phyloP scores from a whole-genome alignment of 2,113 vertebrate genomes.

The Nibea albiflora region DNA sequence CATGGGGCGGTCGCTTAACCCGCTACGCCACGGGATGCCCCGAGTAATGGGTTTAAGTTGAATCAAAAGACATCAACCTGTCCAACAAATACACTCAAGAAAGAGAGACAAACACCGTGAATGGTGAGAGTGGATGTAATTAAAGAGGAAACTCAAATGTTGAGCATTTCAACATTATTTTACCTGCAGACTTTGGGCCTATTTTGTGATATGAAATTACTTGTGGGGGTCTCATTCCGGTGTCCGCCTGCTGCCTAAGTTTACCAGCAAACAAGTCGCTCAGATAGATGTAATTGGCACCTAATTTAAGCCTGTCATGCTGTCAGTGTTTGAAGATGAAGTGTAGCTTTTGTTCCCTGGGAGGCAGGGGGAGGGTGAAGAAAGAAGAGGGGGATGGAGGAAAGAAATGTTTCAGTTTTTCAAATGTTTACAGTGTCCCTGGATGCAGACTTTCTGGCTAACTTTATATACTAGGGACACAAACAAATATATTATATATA shows the following conservation, averaged over 20 bases:
- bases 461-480: neutral
- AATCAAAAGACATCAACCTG: conserved; percentile 44
- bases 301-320: conserved; percentile 76
- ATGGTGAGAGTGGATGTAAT: conserved; percentile 35
- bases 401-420: neutral
- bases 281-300: conserved; percentile 73
- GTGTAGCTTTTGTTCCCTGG: conserved; percentile 37
- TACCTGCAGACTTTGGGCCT: conserved; percentile 28
- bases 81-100: conserved; percentile 11
- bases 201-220: conserved; percentile 73
- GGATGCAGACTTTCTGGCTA: conserved; percentile 1
- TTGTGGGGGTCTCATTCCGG: conserved; percentile 78
- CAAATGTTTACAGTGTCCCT: conserved; percentile 7
- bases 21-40: too few species aligned
- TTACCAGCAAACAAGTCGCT: conserved; percentile 75
- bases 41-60: conserved; percentile 39
- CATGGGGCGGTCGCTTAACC: too few species aligned
- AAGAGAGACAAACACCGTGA: conserved; percentile 16
- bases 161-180: conserved; percentile 53
- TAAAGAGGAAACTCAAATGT: conserved; percentile 50
- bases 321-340: conserved; percentile 66
- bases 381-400: neutral
- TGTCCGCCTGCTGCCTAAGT: conserved; percentile 70
- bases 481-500: conserved; percentile 20
- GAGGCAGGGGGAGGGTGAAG: conserved; percentile 11